A percentile compares a stretch with the other conserved stretches of the same genome.
phyloP scores from a whole-genome alignment of 2,113 vertebrate genomes.

The Anhinga anhinga region DNA sequence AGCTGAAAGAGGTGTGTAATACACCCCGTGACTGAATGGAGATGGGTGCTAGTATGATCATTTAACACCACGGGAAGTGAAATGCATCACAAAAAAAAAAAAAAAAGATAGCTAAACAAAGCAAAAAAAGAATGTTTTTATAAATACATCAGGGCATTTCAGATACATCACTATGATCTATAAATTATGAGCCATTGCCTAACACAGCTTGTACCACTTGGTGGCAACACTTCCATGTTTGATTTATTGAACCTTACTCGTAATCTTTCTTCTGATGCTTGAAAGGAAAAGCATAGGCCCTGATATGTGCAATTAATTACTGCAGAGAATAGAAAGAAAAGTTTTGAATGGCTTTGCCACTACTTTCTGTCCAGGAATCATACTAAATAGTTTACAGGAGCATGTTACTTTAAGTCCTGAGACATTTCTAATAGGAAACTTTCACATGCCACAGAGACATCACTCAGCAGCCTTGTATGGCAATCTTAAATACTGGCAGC shows the following conservation, averaged over 20 bases:
- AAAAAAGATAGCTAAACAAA: neutral
- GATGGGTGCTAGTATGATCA: neutral
- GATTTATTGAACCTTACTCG: conserved; percentile 68
- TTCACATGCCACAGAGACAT: neutral
- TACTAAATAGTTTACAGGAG: neutral
- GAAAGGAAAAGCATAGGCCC: neutral
- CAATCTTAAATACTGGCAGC: neutral
- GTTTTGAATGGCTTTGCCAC: neutral
- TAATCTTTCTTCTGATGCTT: conserved; percentile 39
- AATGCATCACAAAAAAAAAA: neutral
- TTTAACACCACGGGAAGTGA: neutral
- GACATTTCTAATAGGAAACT: neutral
- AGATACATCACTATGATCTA: neutral
- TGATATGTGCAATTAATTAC: conserved; percentile 22
- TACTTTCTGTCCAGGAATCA: neutral
- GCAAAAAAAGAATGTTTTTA: neutral
- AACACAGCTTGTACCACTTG: conserved; percentile 72
- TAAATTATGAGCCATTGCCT: conserved; percentile 48
- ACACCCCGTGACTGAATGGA: neutral
- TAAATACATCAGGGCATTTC: neutral
- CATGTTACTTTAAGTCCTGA: neutral
- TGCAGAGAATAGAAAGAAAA: neutral
- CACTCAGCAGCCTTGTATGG: neutral
- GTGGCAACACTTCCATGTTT: conserved; percentile 78
- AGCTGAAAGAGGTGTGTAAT: neutral